Base-by-base conservation (phyloP, 2,113 vertebrate genomes). In the Elachura formosa region DNA sequence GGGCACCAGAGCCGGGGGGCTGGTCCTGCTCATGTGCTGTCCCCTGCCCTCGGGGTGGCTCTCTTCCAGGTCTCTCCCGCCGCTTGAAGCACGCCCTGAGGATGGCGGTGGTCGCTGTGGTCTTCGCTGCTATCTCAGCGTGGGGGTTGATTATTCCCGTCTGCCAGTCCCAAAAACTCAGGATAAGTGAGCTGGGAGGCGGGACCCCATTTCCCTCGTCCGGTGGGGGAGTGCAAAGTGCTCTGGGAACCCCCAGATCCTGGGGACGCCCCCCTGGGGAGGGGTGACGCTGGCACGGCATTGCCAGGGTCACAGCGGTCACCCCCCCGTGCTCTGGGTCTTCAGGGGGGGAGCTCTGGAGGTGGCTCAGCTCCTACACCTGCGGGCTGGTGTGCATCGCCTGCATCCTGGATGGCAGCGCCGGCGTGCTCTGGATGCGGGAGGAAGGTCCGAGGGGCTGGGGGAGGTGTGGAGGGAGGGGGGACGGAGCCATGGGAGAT, bases 351-450 rank as follows among this genome's bases (percentile, higher is more conserved):
- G 95, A 97, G 41, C 94, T 96, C 56, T 96, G 96, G 96, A 41
- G 93, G 41, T 97, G 95, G 95, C 96, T 97, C 64, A 95, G 95
- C 1, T 92, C 14, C 89, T 96, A 97, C 87, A 97, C 77, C 66
- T 81, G 86, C 3, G 93, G 89, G 56, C 56, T 97, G 76, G 90
- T 95, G 80, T 78, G 94, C 62, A 3, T 95, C 6, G 81, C 94
- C 36, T 92, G 86, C 52, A 0, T 84, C 68, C 91, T 97, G 86
- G 49, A 92, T 0, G 13, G 76, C 40, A 25, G 64, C 2, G 52
- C 89, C 0, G 86, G 93, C 48, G 24, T 92, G 48, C 86, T 97
- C 91, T 97, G 96, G 96, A 97, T 97, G 95, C 0, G 5, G 38
- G 91, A 94, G 34, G 95, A 95, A 97, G 96, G 96, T 97, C 61